These are phyloP conservation scores for Alcedo quadribrachys DNA, from an alignment of 2,797 vertebrate genomes.

Conservation along the genomic window DNA sequence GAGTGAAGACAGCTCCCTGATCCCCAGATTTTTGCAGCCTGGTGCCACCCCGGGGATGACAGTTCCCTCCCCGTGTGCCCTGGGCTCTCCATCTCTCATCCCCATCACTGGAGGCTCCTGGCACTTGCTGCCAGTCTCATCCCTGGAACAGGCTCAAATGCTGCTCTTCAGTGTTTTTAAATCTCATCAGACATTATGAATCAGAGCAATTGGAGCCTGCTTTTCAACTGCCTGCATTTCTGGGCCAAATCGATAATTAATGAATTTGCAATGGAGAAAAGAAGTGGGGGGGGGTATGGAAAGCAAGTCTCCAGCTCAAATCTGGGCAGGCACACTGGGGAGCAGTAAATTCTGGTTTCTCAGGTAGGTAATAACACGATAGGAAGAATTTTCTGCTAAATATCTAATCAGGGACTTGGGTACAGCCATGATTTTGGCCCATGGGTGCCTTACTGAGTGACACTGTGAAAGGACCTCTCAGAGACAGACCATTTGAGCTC, in stretches of 20 bases:
- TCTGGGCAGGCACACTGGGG: not conserved
- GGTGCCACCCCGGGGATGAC: not conserved
- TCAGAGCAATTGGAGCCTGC: conserved; percentile 6
- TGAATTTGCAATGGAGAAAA: conserved; percentile 7
- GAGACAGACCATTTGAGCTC: not conserved
- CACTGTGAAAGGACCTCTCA: not conserved
- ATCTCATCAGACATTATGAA: conserved; percentile 25
- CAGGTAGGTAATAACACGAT: not conserved
- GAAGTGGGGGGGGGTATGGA: not conserved
- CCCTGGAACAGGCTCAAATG: not conserved
- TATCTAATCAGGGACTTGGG: not conserved
- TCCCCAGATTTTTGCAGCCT: accelerated
- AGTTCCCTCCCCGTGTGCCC: not conserved
- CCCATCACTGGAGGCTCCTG: not conserved
- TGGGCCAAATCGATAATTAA: conserved; percentile 37
- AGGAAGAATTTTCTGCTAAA: not conserved
- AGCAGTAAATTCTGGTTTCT: not conserved
- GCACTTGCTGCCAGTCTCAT: not conserved
- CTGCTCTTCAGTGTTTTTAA: conserved; percentile 28
- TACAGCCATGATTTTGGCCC: not conserved
- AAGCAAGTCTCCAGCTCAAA: not conserved
- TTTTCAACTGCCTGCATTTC: conserved; percentile 1
- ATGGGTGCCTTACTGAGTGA: not conserved
- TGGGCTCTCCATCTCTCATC: accelerated
- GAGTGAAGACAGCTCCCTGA: not conserved